Conservation (phyloP, 2,888 invertebrate genomes). For the Amphipoea oculea region DNA sequence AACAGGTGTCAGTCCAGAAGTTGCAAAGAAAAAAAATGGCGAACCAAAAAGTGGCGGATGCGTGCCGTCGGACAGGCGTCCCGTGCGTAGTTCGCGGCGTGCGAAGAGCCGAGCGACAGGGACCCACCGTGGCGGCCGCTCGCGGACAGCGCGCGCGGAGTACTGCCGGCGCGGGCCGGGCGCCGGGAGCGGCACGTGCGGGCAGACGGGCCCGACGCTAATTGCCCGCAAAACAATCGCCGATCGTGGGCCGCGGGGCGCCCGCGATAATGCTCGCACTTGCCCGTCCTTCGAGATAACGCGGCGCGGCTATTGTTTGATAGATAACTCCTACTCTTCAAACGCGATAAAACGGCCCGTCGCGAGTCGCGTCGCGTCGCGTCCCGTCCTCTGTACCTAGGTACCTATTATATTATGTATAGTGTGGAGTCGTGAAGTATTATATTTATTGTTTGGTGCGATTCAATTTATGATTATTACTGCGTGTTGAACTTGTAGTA, state of each 20-base stretch:
- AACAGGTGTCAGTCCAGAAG: slow-evolving; percentile 64
- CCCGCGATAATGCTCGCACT: slow-evolving; percentile 74
- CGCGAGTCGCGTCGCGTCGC: slow-evolving; percentile 30
- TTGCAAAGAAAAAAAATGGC: slow-evolving; percentile 49
- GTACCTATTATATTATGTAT: neutral
- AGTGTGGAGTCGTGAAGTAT: slow-evolving; percentile 3
- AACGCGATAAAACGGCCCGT: slow-evolving; percentile 50
- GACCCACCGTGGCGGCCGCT: slow-evolving; percentile 79
- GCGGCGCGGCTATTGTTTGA: slow-evolving; percentile 70
- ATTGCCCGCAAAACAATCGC: slow-evolving; percentile 90
- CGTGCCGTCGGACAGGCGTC: slow-evolving; percentile 66
- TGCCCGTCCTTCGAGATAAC: slow-evolving; percentile 78
- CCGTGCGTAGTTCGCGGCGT: slow-evolving; percentile 70
- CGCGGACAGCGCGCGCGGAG: slow-evolving; percentile 87
- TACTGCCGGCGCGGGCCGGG: slow-evolving; percentile 76
- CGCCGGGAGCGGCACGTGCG: slow-evolving; percentile 81
- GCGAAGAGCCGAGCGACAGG: slow-evolving; percentile 62
- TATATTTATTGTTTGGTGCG: slow-evolving; percentile 12
- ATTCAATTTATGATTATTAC: slow-evolving; percentile 1
- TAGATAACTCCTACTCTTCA: slow-evolving; percentile 66
- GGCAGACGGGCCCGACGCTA: slow-evolving; percentile 78
- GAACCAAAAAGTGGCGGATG: slow-evolving; percentile 61
- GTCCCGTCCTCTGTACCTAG: neutral
- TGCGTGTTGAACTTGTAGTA: neutral
- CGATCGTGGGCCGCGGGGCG: slow-evolving; percentile 77